Evolutionary conservation across 2,113 vertebrate genomes (phyloP).

Genomic region (Pontoporia blainvillei): DNA sequence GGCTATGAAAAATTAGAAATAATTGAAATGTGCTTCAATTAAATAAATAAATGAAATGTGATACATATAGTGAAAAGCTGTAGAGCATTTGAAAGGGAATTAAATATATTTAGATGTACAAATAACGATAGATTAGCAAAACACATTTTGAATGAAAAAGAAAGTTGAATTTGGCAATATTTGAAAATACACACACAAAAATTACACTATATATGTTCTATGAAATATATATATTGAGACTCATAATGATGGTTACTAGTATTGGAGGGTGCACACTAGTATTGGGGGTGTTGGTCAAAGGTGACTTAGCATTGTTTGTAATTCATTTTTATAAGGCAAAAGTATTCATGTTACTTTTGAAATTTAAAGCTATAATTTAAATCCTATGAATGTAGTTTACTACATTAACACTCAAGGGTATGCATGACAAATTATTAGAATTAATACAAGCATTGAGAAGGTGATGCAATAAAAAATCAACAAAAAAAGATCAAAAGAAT

Average conservation of each 20-base stretch:
- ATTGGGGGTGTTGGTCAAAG: background rate
- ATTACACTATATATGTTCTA: background rate
- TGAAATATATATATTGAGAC: background rate
- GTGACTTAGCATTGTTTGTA: background rate
- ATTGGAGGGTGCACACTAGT: background rate
- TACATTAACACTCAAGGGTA: background rate
- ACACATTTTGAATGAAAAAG: background rate
- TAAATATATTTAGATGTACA: background rate
- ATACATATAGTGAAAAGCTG: background rate
- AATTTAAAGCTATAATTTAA: conserved; percentile 27
- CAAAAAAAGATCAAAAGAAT: background rate
- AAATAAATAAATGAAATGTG: background rate
- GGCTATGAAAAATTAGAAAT: background rate
- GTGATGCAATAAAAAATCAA: background rate
- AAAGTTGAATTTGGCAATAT: background rate
- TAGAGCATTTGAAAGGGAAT: conserved; percentile 1
- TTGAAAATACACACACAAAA: background rate
- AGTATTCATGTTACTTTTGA: background rate
- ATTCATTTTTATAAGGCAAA: background rate
- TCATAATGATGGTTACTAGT: background rate
- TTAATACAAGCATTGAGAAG: conserved; percentile 8
- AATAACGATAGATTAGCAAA: background rate
- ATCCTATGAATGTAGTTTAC: background rate
- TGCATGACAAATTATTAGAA: background rate
- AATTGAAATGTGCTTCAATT: background rate